Percentiles rank a stretch among this genome's conserved stretches.
These are phyloP conservation scores for Lithophane leautieri DNA, from an alignment of 2,888 invertebrate species.

Conservation along the genomic window DNA sequence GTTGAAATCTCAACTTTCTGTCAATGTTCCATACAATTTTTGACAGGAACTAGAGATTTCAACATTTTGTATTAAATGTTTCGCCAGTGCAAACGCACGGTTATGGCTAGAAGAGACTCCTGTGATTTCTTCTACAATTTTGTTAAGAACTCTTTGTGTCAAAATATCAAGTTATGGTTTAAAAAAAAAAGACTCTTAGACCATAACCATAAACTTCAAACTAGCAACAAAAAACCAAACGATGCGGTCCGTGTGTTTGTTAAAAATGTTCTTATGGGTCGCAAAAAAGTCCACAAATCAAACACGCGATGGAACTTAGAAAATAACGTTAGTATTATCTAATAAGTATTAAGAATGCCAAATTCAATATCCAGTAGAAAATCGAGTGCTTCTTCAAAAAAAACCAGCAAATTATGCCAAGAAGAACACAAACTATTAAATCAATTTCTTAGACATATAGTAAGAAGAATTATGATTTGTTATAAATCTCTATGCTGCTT, in stretches of 20 bases:
- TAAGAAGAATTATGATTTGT: conserved; percentile 45
- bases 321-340: neutral
- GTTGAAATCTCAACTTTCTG: too few species aligned
- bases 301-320: conserved; percentile 29
- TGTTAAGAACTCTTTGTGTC: neutral
- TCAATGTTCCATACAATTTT: too few species aligned
- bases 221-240: conserved; percentile 16
- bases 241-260: neutral
- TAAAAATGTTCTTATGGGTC: neutral
- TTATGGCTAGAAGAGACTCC: too few species aligned
- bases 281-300: neutral
- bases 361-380: conserved; percentile 29
- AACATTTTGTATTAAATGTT: too few species aligned
- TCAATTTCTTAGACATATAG: conserved; percentile 22
- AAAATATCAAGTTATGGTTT: too few species aligned
- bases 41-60: too few species aligned
- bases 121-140: neutral
- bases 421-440: neutral
- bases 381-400: conserved; percentile 20
- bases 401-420: neutral
- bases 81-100: too few species aligned
- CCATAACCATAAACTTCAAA: conserved; percentile 25
- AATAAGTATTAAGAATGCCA: conserved; percentile 30
- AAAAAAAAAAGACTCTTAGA: neutral
- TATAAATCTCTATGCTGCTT: conserved; percentile 51